These are phyloP conservation scores for Plestiodon gilberti DNA, from an alignment of 2,113 vertebrate genomes.

Conservation along the genomic window DNA sequence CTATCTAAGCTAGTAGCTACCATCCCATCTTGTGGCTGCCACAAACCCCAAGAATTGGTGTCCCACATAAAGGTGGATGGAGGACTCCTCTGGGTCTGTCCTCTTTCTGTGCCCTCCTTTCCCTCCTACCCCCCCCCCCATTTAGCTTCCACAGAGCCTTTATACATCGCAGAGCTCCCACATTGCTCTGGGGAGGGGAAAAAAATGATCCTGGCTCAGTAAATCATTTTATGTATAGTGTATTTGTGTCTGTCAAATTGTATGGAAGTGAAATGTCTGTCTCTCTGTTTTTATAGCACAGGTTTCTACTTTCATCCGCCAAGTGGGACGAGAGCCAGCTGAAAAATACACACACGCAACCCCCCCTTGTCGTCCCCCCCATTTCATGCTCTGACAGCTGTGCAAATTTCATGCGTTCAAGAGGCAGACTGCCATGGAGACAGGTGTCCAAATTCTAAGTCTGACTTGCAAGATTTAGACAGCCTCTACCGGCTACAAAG, in stretches of 20 bases:
- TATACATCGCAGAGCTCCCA: constrained; percentile 62
- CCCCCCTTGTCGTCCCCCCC: constrained; percentile 55
- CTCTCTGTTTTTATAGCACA: constrained; percentile 60
- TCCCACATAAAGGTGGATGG: no score
- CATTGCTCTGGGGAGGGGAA: neutral
- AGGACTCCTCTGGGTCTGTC: no score
- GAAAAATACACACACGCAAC: constrained; percentile 30
- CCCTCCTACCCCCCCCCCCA: neutral
- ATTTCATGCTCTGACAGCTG: constrained; percentile 73
- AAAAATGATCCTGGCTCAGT: constrained; percentile 67
- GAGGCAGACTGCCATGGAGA: constrained; percentile 70
- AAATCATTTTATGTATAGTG: constrained; percentile 71
- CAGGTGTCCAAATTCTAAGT: constrained; percentile 76
- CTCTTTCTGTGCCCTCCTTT: no score
- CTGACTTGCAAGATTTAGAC: constrained; percentile 74
- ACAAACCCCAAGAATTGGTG: no score
- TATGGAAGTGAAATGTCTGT: constrained; percentile 60
- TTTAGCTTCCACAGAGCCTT: constrained; percentile 45
- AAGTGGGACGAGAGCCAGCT: constrained; percentile 69
- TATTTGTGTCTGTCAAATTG: constrained; percentile 69
- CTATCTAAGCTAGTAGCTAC: no score
- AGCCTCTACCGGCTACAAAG: constrained; percentile 67
- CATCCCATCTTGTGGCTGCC: no score
- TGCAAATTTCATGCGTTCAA: constrained; percentile 69
- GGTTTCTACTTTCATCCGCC: constrained; percentile 64